These are phyloP conservation scores for Myodes glareolus DNA, from an alignment of 2,113 vertebrate species.

Conservation along the genomic window DNA sequence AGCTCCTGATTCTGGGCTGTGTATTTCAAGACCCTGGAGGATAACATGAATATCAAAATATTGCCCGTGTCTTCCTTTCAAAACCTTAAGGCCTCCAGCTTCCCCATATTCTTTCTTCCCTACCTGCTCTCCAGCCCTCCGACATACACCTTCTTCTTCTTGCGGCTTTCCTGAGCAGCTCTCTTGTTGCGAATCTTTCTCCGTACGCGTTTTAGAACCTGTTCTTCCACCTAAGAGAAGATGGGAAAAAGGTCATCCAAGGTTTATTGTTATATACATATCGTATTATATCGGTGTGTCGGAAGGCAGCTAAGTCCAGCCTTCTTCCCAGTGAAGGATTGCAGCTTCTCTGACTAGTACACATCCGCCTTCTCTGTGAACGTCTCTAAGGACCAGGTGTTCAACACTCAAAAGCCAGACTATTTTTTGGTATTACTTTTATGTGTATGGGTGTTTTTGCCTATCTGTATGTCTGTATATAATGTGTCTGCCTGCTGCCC, in stretches of 20 bases:
- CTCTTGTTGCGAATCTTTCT: constrained; percentile 95
- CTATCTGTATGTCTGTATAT: not conserved
- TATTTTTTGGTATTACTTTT: not conserved
- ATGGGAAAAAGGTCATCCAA: not conserved
- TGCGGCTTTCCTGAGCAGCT: constrained; percentile 93
- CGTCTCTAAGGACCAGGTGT: not conserved
- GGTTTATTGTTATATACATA: not conserved
- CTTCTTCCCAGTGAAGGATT: not conserved
- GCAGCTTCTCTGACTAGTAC: not conserved
- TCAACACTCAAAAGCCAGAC: not conserved
- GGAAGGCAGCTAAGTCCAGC: constrained; percentile 5
- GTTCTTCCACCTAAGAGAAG: constrained; percentile 90
- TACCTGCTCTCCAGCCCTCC: constrained; percentile 94
- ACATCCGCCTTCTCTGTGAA: constrained; percentile 15
- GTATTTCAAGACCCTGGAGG: constrained; percentile 90
- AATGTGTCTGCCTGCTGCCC: not conserved
- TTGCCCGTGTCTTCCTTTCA: not conserved
- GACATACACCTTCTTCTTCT: constrained; percentile 93
- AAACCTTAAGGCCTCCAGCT: not conserved
- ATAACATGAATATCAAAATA: rapidly evolving
- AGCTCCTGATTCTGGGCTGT: constrained; percentile 92
- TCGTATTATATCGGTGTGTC: not conserved
- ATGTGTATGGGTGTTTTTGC: not conserved
- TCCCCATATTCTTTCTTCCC: not conserved
- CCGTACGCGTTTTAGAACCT: constrained; percentile 90